phyloP scores from a whole-genome alignment of 2,888 invertebrate genomes.

The Allophyes oxyacanthae region DNA sequence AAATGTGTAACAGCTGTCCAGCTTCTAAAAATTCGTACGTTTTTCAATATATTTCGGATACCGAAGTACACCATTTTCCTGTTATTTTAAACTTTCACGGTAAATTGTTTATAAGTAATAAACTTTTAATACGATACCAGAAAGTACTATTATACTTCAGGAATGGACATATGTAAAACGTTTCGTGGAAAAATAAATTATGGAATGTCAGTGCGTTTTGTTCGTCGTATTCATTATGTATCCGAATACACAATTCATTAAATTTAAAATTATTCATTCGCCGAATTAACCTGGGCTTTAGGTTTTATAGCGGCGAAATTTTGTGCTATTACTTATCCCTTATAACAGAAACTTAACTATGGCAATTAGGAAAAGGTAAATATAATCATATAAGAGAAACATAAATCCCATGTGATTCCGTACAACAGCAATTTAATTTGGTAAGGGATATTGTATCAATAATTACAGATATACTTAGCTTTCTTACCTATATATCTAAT shows the following conservation, averaged over 20 bases:
- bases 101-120: constrained; percentile 42
- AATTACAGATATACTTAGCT: too few relatives aligned
- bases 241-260: constrained; percentile 17
- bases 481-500: too few relatives aligned
- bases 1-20: constrained; percentile 24
- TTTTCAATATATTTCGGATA: background rate
- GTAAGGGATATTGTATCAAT: too few relatives aligned
- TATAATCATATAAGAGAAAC: too few relatives aligned
- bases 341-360: constrained; percentile 2
- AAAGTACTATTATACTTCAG: constrained; percentile 38
- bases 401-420: too few relatives aligned
- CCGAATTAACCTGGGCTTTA: constrained; percentile 11
- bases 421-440: too few relatives aligned
- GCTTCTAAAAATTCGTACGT: constrained; percentile 1
- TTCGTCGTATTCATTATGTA: constrained; percentile 1
- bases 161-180: constrained; percentile 25
- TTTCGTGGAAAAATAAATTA: constrained; percentile 33
- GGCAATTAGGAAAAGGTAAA: too few relatives aligned
- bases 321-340: background rate
- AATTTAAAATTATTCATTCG: constrained; percentile 3
- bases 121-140: constrained; percentile 34
- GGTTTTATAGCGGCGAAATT: background rate
- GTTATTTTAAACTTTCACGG: constrained; percentile 34
- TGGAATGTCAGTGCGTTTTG: constrained; percentile 19
- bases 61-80: background rate